Conservation (phyloP, 2,113 vertebrate species). For the Alexandromys fortis region DNA sequence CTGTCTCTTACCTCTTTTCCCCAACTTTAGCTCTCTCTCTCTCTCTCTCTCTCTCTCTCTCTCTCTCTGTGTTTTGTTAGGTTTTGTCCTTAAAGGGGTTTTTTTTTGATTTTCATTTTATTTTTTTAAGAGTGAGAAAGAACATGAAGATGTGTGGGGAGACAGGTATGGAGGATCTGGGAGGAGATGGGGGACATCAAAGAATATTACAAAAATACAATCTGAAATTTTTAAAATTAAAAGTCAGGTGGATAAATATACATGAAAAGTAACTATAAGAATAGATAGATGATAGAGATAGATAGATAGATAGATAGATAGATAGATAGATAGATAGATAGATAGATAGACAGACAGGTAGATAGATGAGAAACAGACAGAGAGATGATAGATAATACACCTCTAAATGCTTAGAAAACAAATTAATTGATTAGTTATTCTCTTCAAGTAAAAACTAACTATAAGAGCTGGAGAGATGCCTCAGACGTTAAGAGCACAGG, state of each 20-base stretch:
- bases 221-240: background rate
- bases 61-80: background rate
- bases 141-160: background rate
- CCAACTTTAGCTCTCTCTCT: background rate
- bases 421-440: conserved; percentile 25
- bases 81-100: background rate
- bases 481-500: no score
- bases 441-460: background rate
- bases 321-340: background rate
- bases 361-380: background rate
- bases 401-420: background rate
- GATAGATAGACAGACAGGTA: no score
- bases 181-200: background rate
- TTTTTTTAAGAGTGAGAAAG: background rate
- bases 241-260: background rate
- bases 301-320: no score
- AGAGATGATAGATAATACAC: background rate
- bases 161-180: background rate
- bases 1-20: no score
- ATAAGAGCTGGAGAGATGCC: no score
- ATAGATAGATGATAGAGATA: background rate
- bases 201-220: background rate
- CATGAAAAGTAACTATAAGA: background rate
- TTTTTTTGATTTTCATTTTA: background rate
- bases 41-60: no score